Evolutionary conservation across 2,888 invertebrate genomes (phyloP).

Genomic region (Oscheius sp.): DNA sequence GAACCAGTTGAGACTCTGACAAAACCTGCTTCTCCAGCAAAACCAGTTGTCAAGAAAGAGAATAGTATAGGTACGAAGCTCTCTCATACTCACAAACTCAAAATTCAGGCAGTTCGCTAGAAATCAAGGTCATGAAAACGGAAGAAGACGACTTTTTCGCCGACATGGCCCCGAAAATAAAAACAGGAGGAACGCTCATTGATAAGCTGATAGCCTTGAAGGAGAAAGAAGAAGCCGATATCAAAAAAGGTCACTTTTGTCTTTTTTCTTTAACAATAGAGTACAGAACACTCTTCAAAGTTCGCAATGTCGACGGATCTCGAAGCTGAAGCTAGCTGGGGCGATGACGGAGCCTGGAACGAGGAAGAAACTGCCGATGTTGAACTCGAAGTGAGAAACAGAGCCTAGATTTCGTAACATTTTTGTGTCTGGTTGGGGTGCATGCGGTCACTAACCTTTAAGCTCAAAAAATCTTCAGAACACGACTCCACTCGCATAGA

Average conservation of each 20-base stretch:
- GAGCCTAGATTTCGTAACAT: neutral
- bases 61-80: slow-evolving; percentile 6
- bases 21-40: neutral
- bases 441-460: slow-evolving; percentile 16
- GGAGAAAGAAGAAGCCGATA: slow-evolving; percentile 19
- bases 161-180: slow-evolving; percentile 42
- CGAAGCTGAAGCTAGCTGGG: slow-evolving; percentile 17
- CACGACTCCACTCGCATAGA: neutral
- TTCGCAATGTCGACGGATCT: slow-evolving; percentile 12
- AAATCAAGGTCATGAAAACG: slow-evolving; percentile 15
- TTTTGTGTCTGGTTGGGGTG: neutral
- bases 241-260: neutral
- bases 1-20: neutral
- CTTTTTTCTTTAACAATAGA: neutral
- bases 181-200: slow-evolving; percentile 36
- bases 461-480: slow-evolving; percentile 15
- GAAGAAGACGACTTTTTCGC: slow-evolving; percentile 41
- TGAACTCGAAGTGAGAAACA: neutral
- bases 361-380: slow-evolving; percentile 9
- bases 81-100: neutral
- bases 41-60: slow-evolving; percentile 6
- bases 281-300: slow-evolving; percentile 9
- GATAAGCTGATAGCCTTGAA: slow-evolving; percentile 32
- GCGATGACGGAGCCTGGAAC: neutral
- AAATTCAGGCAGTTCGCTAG: slow-evolving; percentile 19